Conservation (phyloP, 2,797 vertebrate species). For the Luscinia luscinia region DNA sequence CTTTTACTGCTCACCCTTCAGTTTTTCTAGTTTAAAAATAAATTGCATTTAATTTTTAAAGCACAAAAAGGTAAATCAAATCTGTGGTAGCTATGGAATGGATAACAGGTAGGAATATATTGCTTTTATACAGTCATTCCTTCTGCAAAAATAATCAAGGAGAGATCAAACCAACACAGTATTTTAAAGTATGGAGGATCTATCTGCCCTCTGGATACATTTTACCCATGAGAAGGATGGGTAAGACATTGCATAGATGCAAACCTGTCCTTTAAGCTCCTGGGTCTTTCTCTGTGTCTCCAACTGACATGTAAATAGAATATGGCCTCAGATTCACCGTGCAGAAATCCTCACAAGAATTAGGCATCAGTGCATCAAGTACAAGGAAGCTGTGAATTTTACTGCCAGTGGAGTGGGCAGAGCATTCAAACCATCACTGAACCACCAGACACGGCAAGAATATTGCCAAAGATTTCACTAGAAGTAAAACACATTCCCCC, state of each 20-base stretch:
- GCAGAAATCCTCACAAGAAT: background rate
- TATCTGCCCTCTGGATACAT: background rate
- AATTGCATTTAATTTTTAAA: background rate
- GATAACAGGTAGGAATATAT: background rate
- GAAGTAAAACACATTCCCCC: background rate
- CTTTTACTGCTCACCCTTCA: background rate
- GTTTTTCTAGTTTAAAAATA: background rate
- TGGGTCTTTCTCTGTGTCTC: background rate
- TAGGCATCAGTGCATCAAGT: background rate
- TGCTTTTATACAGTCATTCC: background rate
- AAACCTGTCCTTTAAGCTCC: background rate
- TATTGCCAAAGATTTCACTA: background rate
- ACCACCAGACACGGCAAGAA: background rate
- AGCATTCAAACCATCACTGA: background rate
- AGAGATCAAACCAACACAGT: rapidly evolving
- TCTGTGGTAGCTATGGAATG: background rate
- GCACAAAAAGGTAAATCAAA: background rate
- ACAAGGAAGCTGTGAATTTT: background rate
- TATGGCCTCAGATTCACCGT: background rate
- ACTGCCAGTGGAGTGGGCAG: background rate
- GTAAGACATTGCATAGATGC: background rate
- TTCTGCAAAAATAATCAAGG: background rate
- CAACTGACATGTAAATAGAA: background rate
- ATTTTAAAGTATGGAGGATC: background rate
- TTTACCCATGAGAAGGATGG: background rate